Conservation (phyloP, 2,113 vertebrate genomes). For the Malurus cyaneus region DNA sequence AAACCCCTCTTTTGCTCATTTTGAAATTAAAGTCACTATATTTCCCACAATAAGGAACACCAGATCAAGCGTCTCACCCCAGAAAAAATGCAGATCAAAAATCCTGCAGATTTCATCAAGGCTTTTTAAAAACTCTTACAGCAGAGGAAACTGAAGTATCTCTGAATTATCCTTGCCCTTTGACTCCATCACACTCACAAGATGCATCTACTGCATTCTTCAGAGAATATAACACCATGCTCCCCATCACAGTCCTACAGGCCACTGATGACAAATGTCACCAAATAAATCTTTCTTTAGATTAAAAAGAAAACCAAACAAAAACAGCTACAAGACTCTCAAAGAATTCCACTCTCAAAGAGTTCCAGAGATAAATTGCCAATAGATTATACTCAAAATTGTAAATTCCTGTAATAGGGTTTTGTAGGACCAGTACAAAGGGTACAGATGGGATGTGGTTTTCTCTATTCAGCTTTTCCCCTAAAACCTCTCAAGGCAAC, state of each 20-base stretch:
- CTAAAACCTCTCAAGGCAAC: background rate
- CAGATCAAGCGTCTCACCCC: background rate
- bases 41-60: background rate
- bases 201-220: background rate
- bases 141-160: background rate
- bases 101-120: background rate
- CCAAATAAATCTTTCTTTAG: background rate
- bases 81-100: background rate
- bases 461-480: background rate
- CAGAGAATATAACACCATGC: background rate
- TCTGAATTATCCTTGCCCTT: background rate
- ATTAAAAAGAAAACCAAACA: background rate
- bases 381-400: background rate
- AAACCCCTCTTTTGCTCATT: background rate
- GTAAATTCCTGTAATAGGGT: background rate
- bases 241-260: background rate
- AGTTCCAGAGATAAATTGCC: background rate
- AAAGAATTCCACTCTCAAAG: background rate
- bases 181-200: background rate
- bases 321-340: background rate
- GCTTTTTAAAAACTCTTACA: background rate
- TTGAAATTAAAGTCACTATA: background rate
- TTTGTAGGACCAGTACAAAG: background rate
- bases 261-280: background rate
- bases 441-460: background rate